Percentiles rank a stretch among this genome's conserved stretches.
phyloP scores from a whole-genome alignment of 2,888 invertebrate genomes.

The Salticus scenicus region DNA sequence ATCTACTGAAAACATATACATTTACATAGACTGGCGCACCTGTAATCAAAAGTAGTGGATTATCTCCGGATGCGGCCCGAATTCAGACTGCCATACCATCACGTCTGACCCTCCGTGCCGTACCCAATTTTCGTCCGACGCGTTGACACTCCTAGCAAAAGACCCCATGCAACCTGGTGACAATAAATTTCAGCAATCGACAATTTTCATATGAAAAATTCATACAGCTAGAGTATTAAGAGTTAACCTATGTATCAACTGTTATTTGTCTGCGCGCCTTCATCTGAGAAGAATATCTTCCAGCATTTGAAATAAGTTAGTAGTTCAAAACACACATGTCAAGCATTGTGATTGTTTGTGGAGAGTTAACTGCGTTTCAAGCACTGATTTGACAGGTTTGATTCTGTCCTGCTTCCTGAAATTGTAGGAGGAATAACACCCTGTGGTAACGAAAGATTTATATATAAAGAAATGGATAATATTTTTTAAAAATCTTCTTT shows the following conservation, averaged over 20 bases:
- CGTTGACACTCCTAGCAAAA: constrained; percentile 1
- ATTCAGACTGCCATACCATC: background rate
- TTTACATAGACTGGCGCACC: constrained; percentile 3
- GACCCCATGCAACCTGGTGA: constrained; percentile 2
- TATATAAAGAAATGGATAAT: too few relatives aligned
- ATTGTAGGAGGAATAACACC: too few relatives aligned
- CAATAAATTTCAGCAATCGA: constrained; percentile 9
- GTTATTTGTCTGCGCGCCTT: background rate
- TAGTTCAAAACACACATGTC: background rate
- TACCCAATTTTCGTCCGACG: constrained; percentile 4
- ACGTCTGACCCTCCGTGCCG: constrained; percentile 12
- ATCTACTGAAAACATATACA: constrained; percentile 6
- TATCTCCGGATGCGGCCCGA: background rate
- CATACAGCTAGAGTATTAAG: background rate
- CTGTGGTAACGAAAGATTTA: too few relatives aligned
- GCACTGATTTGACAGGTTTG: background rate
- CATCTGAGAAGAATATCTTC: background rate
- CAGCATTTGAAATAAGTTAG: background rate
- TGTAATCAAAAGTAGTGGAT: background rate
- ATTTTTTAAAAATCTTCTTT: too few relatives aligned
- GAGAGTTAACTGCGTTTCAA: background rate
- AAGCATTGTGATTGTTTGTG: background rate
- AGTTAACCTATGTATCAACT: background rate
- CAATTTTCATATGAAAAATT: background rate
- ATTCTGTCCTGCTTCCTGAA: background rate